Percentiles rank a stretch among this genome's conserved stretches.
phyloP scores from a whole-genome alignment of 1,140 invertebrate genomes.

The Bombus cullumanus region DNA sequence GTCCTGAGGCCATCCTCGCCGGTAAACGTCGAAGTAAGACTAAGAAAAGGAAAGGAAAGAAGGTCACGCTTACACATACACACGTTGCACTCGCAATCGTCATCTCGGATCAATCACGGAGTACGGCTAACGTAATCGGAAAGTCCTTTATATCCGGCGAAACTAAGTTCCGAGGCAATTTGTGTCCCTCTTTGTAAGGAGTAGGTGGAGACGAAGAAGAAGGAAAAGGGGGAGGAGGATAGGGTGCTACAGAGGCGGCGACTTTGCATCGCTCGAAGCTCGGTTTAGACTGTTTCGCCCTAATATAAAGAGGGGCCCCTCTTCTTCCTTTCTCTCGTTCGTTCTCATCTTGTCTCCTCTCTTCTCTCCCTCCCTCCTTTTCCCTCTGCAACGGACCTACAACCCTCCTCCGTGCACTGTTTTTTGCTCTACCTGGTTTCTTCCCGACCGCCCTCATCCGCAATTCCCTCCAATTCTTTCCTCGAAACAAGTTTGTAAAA shows the following conservation, averaged over 20 bases:
- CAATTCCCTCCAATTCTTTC: constrained; percentile 81
- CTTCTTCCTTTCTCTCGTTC: constrained; percentile 68
- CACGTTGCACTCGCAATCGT: constrained; percentile 73
- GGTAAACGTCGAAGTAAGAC: constrained; percentile 3
- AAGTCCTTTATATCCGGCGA: constrained; percentile 81
- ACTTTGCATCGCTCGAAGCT: constrained; percentile 78
- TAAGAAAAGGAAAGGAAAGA: constrained; percentile 35
- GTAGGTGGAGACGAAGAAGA: constrained; percentile 67
- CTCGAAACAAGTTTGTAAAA: constrained; percentile 82
- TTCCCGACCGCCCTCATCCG: constrained; percentile 60
- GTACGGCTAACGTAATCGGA: constrained; percentile 79
- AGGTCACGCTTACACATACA: constrained; percentile 56
- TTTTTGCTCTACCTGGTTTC: constrained; percentile 53
- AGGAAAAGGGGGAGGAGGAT: constrained; percentile 25
- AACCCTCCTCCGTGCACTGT: constrained; percentile 36
- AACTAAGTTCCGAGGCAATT: constrained; percentile 82
- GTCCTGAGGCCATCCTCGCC: neutral
- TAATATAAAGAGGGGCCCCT: constrained; percentile 60
- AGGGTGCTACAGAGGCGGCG: constrained; percentile 62
- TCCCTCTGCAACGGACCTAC: constrained; percentile 47
- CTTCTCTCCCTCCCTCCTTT: constrained; percentile 42
- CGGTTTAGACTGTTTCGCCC: constrained; percentile 70
- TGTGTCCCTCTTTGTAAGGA: constrained; percentile 82
- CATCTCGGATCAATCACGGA: constrained; percentile 79
- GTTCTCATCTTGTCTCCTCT: constrained; percentile 63